Base-by-base conservation (phyloP, 2,113 vertebrate species). In the Nettapus auritus region DNA sequence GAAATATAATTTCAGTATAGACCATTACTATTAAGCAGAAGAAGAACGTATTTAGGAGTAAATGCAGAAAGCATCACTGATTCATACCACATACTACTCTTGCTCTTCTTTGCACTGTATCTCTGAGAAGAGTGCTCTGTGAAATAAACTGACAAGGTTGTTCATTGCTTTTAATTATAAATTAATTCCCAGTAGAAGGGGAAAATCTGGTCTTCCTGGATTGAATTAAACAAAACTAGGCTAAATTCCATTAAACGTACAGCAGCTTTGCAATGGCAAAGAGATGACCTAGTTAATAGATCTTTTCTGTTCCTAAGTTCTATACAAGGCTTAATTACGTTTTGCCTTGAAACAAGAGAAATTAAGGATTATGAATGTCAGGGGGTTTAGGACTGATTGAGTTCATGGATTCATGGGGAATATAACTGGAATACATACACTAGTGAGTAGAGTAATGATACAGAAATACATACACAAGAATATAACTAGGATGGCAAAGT, bases 131-230 rank as follows among this genome's bases (percentile, higher is more conserved):
- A 93, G 85, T 91, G 46, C 60, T 94, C 21, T 19, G 62, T 89
- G 78, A 82, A 89, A 85, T 85, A 82, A 93, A 89, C 59, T 69
- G 80, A 40, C 26, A 21, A 67, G 40, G 74, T 89, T 76, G 83
- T 76, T 89, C 90, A 33, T 93, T 89, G 89, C 90, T 90, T 94
- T 96, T 96, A 96, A 96, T 94, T 93, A 96, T 80, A 95, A 95
- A 94, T 93, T 89, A 94, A 96, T 96, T 93, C 94, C 88, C 93
- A 74, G 36, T 84, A 63, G 92, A 94, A 89, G 59, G 76, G 59
- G 26, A 76, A 69, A 91, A 90, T 36, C 77, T 86, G 44, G 79
- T 93, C 70, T 67, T 92, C 93, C 93, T 96, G 92, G 92, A 74
- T 33, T 89, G 94, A 94, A 93, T 96, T 96, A 96, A 96, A 86